These are phyloP conservation scores for Okamejei kenojei DNA, from an alignment of 2,797 vertebrate species.

Conservation along the genomic window DNA sequence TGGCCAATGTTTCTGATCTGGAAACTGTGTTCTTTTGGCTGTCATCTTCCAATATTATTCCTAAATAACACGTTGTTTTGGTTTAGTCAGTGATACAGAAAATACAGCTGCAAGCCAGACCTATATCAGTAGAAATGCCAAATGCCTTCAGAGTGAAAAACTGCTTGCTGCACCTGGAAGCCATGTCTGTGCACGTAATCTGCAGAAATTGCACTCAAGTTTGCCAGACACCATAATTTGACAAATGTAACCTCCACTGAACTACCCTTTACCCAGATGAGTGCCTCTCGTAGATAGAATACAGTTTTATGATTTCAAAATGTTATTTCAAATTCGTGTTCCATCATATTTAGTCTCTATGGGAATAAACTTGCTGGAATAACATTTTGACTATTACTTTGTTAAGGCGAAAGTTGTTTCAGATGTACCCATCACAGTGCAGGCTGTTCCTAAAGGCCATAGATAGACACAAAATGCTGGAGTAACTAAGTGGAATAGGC, in stretches of 20 bases:
- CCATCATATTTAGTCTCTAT: neutral
- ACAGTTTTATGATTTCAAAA: neutral
- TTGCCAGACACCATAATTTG: neutral
- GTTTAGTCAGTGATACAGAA: constrained; percentile 5
- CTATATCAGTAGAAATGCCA: constrained; percentile 22
- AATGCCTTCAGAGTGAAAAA: neutral
- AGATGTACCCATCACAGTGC: neutral
- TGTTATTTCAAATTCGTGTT: neutral
- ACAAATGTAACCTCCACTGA: neutral
- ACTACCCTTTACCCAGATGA: neutral
- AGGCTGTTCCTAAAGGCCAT: neutral
- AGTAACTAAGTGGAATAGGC: no score
- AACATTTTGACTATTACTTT: neutral
- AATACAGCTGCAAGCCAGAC: constrained; percentile 26
- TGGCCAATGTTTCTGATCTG: neutral
- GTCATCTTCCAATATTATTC: neutral
- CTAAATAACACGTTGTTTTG: constrained; percentile 9
- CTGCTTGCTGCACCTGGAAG: neutral
- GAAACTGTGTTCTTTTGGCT: neutral
- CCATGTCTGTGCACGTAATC: neutral
- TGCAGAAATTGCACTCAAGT: neutral
- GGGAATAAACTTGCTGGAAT: neutral
- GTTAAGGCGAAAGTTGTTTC: neutral
- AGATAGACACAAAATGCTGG: no score
- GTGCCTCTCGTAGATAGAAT: neutral